Evolutionary conservation across 2,113 vertebrate species (phyloP), one percentile per base, ranked within the genome.

Genomic region (Aptenodytes patagonicus): DNA sequence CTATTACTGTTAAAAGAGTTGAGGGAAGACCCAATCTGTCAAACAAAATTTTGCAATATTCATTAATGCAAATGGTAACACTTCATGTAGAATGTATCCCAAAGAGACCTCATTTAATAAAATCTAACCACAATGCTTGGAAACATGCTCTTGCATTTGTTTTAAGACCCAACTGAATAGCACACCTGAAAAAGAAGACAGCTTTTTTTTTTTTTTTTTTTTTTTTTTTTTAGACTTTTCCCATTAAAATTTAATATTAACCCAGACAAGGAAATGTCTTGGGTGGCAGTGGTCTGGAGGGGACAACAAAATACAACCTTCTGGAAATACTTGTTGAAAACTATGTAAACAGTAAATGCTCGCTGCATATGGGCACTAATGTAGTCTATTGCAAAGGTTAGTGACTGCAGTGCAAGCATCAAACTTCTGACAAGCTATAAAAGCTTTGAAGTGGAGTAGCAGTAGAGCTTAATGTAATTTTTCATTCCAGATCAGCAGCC

Each of bases 41-140:
- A 68, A 82, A 55, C 32, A 77, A 77, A 42, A 10, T 32, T 75
- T 68, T 65, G 29, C 44, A 88, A 47, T 36, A 58, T 42, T 81
- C 7, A 13, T 10, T 31, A 55, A 55, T 4, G 7, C 20, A 31
- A 75, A 71, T 9, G 3, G 12, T 71, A 71, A 69, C 25, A 15
- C 20, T 29, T 19, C 14, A 3, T 1, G 5, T 0, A 31, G 34
- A 65, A 34, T 16, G 10, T 7, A 44, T n/a, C n/a, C 15, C 46
- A 47, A 36, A 58, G 9, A 73, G 19, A 95, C 8, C 4, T n/a
- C 16, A 17, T 0, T 17, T 25, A 38, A 20, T n/a, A 13, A 55
- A 84, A 72, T 3, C 32, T 58, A 82, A 87, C 13, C 25, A 24
- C 70, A 51, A 15, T 0, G 7, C 10, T 38, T 3, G 2, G 38